phyloP scores from a whole-genome alignment of 2,797 vertebrate genomes.

The Pygocentrus nattereri region DNA sequence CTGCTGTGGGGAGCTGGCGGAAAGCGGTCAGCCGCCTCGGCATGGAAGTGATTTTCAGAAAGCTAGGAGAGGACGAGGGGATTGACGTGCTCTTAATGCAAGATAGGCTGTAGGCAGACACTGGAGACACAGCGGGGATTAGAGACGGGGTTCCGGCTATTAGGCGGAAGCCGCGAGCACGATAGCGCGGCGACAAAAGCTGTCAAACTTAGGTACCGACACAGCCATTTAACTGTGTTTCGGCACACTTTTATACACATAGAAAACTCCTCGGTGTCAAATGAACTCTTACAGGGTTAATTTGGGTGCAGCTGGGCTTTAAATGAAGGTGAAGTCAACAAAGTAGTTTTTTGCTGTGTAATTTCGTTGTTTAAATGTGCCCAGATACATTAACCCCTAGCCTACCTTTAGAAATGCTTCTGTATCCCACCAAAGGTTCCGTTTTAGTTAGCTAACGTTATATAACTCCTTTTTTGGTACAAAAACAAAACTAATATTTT shows the following conservation, averaged over 20 bases:
- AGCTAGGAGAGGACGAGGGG: conserved; percentile 62
- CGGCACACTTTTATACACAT: neutral
- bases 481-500: too few species aligned
- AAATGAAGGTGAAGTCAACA: too few species aligned
- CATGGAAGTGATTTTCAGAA: conserved; percentile 68
- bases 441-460: too few species aligned
- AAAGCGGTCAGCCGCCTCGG: conserved; percentile 62
- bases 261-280: too few species aligned
- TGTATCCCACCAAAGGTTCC: too few species aligned
- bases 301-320: too few species aligned
- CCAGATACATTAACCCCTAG: too few species aligned
- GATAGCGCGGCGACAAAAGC: conserved; percentile 49
- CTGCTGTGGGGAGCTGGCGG: conserved; percentile 44
- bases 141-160: conserved; percentile 44
- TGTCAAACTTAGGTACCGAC: conserved; percentile 43
- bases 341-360: too few species aligned
- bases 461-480: too few species aligned
- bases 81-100: conserved; percentile 71
- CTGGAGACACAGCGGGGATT: conserved; percentile 69
- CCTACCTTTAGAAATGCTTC: too few species aligned
- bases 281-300: too few species aligned
- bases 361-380: too few species aligned
- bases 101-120: conserved; percentile 68
- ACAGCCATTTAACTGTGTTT: neutral
- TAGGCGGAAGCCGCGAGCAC: conserved; percentile 51